Percentiles rank a stretch among this genome's conserved stretches.
Evolutionary conservation across 2,113 vertebrate genomes (phyloP).

Genomic region (Pionites leucogaster): DNA sequence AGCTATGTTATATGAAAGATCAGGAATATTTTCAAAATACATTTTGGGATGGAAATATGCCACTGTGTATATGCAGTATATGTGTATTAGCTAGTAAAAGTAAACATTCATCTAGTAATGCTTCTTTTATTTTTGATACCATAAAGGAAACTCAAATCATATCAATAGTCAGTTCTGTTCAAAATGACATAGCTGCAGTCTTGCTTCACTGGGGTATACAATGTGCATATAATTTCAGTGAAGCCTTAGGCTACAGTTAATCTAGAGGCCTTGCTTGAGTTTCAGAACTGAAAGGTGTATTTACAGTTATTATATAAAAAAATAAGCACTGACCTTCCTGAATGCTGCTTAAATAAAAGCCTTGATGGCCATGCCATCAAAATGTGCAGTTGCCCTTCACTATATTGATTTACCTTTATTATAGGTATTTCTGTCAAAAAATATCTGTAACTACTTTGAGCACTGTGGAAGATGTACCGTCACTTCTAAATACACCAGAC

Average conservation of each 20-base stretch:
- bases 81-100: background rate
- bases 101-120: background rate
- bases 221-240: background rate
- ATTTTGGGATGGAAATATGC: background rate
- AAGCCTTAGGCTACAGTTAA: background rate
- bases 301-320: background rate
- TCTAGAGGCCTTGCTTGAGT: background rate
- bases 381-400: background rate
- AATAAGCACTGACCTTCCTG: background rate
- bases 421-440: background rate
- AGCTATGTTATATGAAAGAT: background rate
- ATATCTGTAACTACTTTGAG: background rate
- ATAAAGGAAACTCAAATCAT: background rate
- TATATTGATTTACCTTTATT: background rate
- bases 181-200: background rate
- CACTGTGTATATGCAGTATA: background rate
- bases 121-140: background rate
- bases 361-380: background rate
- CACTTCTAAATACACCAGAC: background rate
- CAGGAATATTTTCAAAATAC: background rate
- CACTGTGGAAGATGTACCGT: background rate
- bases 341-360: background rate
- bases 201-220: background rate
- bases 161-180: background rate
- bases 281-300: background rate